Evolutionary conservation across 64 coral and sea anemone species (phyloP).

Genomic region (Hydrozoanthus tunicans): DNA sequence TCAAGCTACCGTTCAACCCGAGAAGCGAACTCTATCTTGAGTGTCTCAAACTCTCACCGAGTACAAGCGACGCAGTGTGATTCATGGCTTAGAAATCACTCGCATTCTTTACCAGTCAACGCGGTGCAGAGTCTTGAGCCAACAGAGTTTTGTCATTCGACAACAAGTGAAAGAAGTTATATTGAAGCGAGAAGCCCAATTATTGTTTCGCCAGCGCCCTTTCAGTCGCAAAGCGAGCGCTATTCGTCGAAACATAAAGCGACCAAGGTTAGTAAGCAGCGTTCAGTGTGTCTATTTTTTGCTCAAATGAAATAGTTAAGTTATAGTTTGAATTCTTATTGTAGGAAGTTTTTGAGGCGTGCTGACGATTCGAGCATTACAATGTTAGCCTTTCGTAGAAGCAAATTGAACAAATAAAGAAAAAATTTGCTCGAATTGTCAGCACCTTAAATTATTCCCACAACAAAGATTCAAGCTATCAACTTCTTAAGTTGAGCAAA

Average conservation of each 20-base stretch:
- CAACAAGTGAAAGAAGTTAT: background rate
- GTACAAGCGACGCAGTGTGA: background rate
- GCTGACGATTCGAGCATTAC: too few relatives aligned
- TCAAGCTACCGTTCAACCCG: constrained; percentile 55
- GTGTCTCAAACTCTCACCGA: constrained; percentile 55
- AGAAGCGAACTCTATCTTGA: constrained; percentile 53
- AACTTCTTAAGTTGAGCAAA: too few relatives aligned
- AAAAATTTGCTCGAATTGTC: too few relatives aligned
- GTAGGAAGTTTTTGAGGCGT: too few relatives aligned
- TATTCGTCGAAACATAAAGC: background rate
- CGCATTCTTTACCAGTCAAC: background rate
- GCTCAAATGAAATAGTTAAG: too few relatives aligned
- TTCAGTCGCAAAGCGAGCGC: background rate
- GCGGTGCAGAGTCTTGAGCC: background rate
- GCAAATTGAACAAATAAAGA: too few relatives aligned
- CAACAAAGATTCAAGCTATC: too few relatives aligned
- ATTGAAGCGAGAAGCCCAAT: background rate
- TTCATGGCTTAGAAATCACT: background rate
- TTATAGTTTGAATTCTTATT: too few relatives aligned
- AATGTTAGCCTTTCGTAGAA: too few relatives aligned
- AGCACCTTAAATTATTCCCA: too few relatives aligned
- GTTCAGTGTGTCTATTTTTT: too few relatives aligned
- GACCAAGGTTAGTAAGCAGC: background rate
- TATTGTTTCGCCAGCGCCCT: background rate
- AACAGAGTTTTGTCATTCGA: background rate